Evolutionary conservation across 2,888 invertebrate genomes (phyloP).

Genomic region (Microplitis deprimator): DNA sequence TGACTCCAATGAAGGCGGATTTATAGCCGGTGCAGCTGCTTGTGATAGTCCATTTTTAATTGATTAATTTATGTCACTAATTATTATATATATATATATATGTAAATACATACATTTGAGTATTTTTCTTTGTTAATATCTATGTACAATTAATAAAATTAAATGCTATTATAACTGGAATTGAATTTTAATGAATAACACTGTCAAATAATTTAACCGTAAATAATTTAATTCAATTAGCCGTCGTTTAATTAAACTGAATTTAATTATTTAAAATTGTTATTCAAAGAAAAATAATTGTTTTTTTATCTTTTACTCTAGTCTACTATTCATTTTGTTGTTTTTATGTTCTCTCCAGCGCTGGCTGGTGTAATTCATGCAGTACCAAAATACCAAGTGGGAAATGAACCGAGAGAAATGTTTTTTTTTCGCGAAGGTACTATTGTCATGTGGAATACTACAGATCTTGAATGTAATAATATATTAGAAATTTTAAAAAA

Average conservation of each 20-base stretch:
- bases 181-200: not conserved
- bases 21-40: conserved; percentile 75
- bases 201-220: not conserved
- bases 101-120: not conserved
- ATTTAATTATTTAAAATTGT: conserved; percentile 4
- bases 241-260: not conserved
- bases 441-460: conserved; percentile 92
- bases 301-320: conserved; percentile 3
- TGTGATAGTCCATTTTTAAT: conserved; percentile 75
- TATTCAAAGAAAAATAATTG: conserved; percentile 6
- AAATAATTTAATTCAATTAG: not conserved
- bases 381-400: conserved; percentile 87
- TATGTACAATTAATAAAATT: too few species aligned
- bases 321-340: not conserved
- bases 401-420: conserved; percentile 84
- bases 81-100: too few species aligned
- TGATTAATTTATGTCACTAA: conserved; percentile 49
- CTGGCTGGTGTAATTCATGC: conserved; percentile 86
- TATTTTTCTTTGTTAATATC: too few species aligned
- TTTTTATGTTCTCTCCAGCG: conserved; percentile 61
- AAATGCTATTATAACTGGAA: not conserved
- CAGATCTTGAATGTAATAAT: conserved; percentile 84
- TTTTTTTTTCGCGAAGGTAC: conserved; percentile 94
- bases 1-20: conserved; percentile 76
- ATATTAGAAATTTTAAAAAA: conserved; percentile 81